Evolutionary conservation across 2,797 vertebrate genomes (phyloP).

Genomic region (Potorous gilbertii): DNA sequence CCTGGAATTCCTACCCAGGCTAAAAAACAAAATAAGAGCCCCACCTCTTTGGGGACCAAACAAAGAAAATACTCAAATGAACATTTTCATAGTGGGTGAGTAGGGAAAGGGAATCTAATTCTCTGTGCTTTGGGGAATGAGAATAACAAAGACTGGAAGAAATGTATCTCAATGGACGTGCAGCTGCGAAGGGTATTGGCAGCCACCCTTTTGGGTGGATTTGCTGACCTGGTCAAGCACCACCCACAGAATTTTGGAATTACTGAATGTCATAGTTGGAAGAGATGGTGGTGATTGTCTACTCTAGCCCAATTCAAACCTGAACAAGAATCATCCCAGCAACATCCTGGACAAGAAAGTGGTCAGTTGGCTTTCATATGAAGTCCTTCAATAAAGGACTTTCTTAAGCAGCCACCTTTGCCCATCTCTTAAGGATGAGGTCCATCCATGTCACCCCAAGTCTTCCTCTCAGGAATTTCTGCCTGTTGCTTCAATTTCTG

Average conservation of each 20-base stretch:
- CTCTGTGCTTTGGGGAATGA: conserved; percentile 48
- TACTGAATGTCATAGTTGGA: background rate
- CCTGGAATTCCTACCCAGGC: conserved; percentile 73
- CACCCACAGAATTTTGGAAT: background rate
- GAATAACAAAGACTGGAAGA: conserved; percentile 52
- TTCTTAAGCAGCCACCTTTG: background rate
- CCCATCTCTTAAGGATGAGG: background rate
- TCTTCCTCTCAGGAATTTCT: background rate
- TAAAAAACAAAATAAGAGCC: conserved; percentile 50
- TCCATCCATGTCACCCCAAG: background rate
- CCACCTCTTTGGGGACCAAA: conserved; percentile 79
- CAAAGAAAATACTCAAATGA: conserved; percentile 79
- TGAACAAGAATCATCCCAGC: background rate
- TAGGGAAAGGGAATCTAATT: conserved; percentile 72
- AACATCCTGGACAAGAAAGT: background rate
- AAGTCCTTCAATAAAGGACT: background rate
- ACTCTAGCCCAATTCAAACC: background rate
- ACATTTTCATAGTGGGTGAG: conserved; percentile 66
- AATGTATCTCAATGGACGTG: conserved; percentile 21
- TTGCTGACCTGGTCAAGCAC: background rate
- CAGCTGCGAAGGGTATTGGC: conserved; percentile 20
- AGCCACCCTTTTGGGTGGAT: background rate
- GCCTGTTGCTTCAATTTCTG: background rate
- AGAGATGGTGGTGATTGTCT: background rate
- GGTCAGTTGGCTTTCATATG: background rate